Evolutionary conservation across 2,888 invertebrate genomes (phyloP).

Genomic region (Thyatira batis): DNA sequence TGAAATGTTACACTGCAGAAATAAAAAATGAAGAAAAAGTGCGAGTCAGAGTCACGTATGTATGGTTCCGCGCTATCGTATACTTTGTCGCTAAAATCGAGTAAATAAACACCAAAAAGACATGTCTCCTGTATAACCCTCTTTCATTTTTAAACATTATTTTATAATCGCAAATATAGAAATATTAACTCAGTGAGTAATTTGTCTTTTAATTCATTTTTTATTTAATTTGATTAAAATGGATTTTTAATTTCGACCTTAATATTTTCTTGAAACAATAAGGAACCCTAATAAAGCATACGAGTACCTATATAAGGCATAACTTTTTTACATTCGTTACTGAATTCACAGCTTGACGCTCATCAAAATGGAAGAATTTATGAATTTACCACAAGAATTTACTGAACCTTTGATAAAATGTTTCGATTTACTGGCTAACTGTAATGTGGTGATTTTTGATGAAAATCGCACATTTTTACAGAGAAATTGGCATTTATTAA

Average conservation of each 20-base stretch:
- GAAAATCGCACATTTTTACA: constrained; percentile 9
- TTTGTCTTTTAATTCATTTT: too few relatives aligned
- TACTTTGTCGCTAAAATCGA: too few relatives aligned
- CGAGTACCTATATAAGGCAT: background rate
- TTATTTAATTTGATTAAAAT: too few relatives aligned
- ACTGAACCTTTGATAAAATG: constrained; percentile 21
- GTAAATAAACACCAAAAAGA: too few relatives aligned
- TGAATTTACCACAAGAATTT: constrained; percentile 28
- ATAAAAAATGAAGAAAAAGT: background rate
- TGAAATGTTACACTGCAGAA: background rate
- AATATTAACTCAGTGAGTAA: too few relatives aligned
- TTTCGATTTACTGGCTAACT: constrained; percentile 24
- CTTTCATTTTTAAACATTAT: too few relatives aligned
- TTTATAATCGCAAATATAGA: too few relatives aligned
- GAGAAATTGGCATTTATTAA: constrained; percentile 15
- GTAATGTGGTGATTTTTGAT: constrained; percentile 25
- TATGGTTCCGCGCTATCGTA: background rate
- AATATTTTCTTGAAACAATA: background rate
- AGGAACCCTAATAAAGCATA: background rate
- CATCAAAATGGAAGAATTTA: constrained; percentile 18
- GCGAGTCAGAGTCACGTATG: too few relatives aligned
- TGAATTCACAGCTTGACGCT: background rate
- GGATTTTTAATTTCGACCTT: too few relatives aligned
- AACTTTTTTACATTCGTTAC: background rate
- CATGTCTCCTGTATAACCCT: too few relatives aligned